Conservation (phyloP, 2,888 invertebrate species). For the Argyresthia albistria region DNA sequence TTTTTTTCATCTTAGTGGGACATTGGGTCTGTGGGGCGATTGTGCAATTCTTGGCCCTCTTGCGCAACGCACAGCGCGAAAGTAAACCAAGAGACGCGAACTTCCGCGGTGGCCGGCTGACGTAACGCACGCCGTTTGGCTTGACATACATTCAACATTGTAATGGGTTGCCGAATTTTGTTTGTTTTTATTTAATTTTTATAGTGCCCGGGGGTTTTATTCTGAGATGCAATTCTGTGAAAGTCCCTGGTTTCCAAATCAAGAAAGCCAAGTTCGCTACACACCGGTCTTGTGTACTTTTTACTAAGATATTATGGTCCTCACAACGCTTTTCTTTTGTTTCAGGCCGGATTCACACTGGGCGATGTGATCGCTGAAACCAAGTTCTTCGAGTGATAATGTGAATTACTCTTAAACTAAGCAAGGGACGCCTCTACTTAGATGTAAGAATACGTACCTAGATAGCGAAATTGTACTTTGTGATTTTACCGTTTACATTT, state of each 20-base stretch:
- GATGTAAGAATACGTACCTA: constrained; percentile 31
- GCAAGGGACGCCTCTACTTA: constrained; percentile 33
- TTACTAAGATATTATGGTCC: neutral
- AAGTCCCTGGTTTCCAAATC: neutral
- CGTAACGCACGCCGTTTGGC: constrained; percentile 35
- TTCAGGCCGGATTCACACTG: constrained; percentile 27
- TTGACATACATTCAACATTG: neutral
- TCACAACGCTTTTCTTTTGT: constrained; percentile 24
- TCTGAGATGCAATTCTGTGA: neutral
- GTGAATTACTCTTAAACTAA: constrained; percentile 41
- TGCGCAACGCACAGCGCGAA: constrained; percentile 36
- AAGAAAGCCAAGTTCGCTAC: no score
- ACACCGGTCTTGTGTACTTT: no score
- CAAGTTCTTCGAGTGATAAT: constrained; percentile 43
- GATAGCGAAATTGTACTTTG: constrained; percentile 48
- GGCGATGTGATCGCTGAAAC: neutral
- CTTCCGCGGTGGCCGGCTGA: constrained; percentile 43
- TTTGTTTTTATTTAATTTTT: neutral
- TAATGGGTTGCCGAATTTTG: neutral
- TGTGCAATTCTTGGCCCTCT: constrained; percentile 52
- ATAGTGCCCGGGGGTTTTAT: neutral
- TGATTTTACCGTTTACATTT: constrained; percentile 3
- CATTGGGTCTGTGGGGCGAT: constrained; percentile 60
- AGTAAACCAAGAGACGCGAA: constrained; percentile 43
- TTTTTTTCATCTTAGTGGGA: constrained; percentile 37